Conservation (phyloP, 2,888 invertebrate genomes). For the Sinhomidia bicolor region DNA sequence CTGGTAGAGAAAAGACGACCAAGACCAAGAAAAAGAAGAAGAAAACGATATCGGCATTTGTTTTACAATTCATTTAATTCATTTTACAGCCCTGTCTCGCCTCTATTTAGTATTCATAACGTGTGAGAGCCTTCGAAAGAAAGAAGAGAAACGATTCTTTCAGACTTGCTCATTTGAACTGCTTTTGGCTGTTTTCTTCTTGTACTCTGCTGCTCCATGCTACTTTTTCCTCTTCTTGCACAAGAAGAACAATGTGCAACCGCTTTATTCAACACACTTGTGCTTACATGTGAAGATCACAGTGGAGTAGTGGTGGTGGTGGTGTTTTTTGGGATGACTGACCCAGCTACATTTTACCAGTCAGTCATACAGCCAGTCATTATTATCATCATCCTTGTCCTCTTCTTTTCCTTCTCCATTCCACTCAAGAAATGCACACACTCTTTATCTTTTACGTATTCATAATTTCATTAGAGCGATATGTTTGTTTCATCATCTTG, state of each 20-base stretch:
- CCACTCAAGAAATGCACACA: background rate
- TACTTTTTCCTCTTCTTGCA: too few species aligned
- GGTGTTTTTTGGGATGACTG: conserved; percentile 60
- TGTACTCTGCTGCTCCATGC: background rate
- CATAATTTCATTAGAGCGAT: conserved; percentile 43
- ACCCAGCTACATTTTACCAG: conserved; percentile 55
- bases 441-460: background rate
- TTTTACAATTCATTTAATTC: conserved; percentile 75
- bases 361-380: conserved; percentile 45
- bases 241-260: background rate
- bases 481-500: background rate
- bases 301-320: background rate
- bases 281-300: conserved; percentile 12
- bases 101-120: conserved; percentile 72
- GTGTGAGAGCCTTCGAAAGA: conserved; percentile 58
- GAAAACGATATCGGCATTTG: conserved; percentile 74
- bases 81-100: conserved; percentile 71
- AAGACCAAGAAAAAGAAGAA: background rate
- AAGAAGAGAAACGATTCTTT: conserved; percentile 59
- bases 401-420: too few species aligned
- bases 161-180: conserved; percentile 20
- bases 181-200: conserved; percentile 10
- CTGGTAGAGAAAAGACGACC: background rate
- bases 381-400: conserved; percentile 36
- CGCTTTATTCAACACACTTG: background rate